Conservation (phyloP, 1,140 invertebrate genomes). For the Aphelenchoides besseyi region DNA sequence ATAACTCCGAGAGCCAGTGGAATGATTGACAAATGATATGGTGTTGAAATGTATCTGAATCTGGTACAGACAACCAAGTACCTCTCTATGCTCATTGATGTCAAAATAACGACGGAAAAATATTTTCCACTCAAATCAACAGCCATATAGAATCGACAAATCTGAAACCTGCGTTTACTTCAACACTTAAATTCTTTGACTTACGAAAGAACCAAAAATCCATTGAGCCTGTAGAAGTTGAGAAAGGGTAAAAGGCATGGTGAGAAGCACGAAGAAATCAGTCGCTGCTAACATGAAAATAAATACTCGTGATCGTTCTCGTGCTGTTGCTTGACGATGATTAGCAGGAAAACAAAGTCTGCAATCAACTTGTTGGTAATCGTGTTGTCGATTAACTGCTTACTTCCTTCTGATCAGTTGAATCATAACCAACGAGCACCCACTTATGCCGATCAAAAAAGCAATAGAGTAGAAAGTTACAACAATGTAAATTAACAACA, state of each 20-base stretch:
- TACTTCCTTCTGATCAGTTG: constrained; percentile 14
- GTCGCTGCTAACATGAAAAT: constrained; percentile 29
- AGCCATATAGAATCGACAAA: constrained; percentile 21
- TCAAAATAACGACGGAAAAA: constrained; percentile 32
- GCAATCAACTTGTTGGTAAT: constrained; percentile 12
- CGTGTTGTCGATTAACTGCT: background rate
- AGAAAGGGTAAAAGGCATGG: constrained; percentile 24
- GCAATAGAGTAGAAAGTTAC: constrained; percentile 12
- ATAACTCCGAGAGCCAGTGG: constrained; percentile 26
- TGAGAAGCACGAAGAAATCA: constrained; percentile 28
- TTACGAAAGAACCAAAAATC: constrained; percentile 29
- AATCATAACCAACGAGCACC: constrained; percentile 23
- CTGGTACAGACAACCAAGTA: constrained; percentile 31
- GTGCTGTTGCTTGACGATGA: constrained; percentile 13
- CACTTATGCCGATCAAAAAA: constrained; percentile 13
- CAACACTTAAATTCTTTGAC: constrained; percentile 8
- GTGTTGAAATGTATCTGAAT: constrained; percentile 28
- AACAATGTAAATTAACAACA: constrained; percentile 14
- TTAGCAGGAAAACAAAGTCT: constrained; percentile 10
- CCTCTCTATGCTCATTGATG: constrained; percentile 29
- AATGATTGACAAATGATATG: constrained; percentile 14
- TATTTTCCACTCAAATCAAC: constrained; percentile 29
- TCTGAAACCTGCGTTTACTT: constrained; percentile 19
- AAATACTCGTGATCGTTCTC: constrained; percentile 31
- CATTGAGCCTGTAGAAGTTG: constrained; percentile 20